Percentiles rank a stretch among this genome's conserved stretches.
phyloP scores from a whole-genome alignment of 2,888 invertebrate genomes.

The Noctua fimbriata region DNA sequence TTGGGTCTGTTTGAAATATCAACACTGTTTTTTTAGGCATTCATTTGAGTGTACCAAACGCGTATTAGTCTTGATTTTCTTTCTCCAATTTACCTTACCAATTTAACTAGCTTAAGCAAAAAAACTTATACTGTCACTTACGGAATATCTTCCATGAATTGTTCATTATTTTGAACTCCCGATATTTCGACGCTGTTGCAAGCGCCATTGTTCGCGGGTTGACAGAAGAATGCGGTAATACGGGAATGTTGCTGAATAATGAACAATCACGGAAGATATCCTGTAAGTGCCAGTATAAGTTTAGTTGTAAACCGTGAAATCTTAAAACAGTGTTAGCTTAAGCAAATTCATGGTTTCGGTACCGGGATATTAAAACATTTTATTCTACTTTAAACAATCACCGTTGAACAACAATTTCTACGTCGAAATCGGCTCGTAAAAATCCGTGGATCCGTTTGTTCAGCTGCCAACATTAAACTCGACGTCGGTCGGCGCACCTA shows the following conservation, averaged over 20 bases:
- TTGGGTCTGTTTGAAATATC: not conserved
- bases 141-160: too few species aligned
- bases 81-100: not conserved
- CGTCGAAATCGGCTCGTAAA: slow-evolving; percentile 17
- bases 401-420: not conserved
- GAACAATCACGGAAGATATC: too few species aligned
- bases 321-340: too few species aligned
- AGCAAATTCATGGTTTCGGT: not conserved
- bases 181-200: too few species aligned
- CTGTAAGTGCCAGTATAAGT: too few species aligned
- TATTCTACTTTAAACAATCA: slow-evolving; percentile 8
- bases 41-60: not conserved
- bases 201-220: too few species aligned
- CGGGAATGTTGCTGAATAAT: too few species aligned
- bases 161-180: too few species aligned
- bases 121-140: too few species aligned
- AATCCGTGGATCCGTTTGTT: slow-evolving; percentile 19
- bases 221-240: too few species aligned
- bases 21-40: not conserved
- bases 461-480: slow-evolving; percentile 29
- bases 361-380: not conserved
- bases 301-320: too few species aligned
- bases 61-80: not conserved
- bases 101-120: slow-evolving; percentile 3
- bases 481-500: not conserved